phyloP scores from a whole-genome alignment of 2,797 vertebrate genomes.

The Gallinago nigripennis region DNA sequence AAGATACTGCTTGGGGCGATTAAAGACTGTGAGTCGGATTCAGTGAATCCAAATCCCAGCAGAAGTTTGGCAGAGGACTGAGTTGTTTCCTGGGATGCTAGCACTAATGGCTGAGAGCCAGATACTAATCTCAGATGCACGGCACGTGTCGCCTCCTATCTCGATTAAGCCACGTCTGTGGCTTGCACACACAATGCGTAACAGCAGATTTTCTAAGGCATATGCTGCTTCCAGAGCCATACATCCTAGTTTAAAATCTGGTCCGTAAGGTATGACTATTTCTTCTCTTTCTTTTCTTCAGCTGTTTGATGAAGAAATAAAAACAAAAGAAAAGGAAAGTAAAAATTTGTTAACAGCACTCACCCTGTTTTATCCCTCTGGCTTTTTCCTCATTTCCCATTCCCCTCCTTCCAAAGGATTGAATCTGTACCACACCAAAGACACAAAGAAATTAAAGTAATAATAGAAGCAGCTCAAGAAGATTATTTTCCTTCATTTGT shows the following conservation, averaged over 20 bases:
- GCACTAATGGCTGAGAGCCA: constrained; percentile 76
- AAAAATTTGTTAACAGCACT: not conserved
- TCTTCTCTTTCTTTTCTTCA: not conserved
- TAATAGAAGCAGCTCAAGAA: not conserved
- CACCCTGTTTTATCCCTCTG: not conserved
- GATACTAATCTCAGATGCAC: constrained; percentile 74
- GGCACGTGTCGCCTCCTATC: constrained; percentile 72
- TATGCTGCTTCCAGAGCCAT: constrained; percentile 12
- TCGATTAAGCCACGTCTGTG: constrained; percentile 69
- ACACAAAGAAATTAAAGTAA: not conserved
- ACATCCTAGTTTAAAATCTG: constrained; percentile 34
- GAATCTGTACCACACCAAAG: not conserved
- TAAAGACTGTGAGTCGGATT: constrained; percentile 71
- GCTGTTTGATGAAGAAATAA: constrained; percentile 17
- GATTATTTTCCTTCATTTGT: constrained; percentile 11
- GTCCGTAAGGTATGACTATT: constrained; percentile 6
- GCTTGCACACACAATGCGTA: constrained; percentile 36
- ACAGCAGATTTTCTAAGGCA: constrained; percentile 53
- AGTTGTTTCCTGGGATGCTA: constrained; percentile 73
- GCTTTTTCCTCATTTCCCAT: not conserved
- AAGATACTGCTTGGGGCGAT: constrained; percentile 37
- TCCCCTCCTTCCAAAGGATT: not conserved
- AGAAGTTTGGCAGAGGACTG: constrained; percentile 79
- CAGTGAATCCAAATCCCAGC: constrained; percentile 73
- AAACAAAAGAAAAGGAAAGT: not conserved